These are phyloP conservation scores for Muschampia plurimacula DNA, from an alignment of 2,888 invertebrate genomes.

Conservation along the genomic window DNA sequence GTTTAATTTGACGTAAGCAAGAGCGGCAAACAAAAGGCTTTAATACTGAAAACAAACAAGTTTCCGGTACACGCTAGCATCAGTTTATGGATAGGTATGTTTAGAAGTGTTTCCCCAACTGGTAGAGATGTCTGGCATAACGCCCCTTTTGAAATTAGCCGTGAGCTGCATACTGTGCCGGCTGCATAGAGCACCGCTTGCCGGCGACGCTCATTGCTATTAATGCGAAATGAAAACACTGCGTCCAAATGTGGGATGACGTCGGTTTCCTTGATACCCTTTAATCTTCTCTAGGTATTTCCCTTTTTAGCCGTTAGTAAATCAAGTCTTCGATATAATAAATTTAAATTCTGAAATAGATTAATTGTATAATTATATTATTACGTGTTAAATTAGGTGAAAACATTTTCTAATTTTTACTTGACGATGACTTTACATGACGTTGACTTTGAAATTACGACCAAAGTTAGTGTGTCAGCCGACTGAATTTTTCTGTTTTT, in stretches of 20 bases:
- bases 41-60: conserved; percentile 38
- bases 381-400: no score
- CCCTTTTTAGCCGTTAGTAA: not conserved
- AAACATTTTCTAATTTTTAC: no score
- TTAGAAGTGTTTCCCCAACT: conserved; percentile 25
- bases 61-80: conserved; percentile 13
- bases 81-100: conserved; percentile 12
- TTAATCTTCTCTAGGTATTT: not conserved
- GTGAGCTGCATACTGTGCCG: conserved; percentile 27
- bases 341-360: no score
- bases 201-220: conserved; percentile 32
- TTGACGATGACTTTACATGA: no score
- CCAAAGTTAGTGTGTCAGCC: no score
- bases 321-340: not conserved
- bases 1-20: conserved; percentile 11
- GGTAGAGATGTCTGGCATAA: conserved; percentile 37
- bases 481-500: no score
- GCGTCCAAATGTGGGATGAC: not conserved
- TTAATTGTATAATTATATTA: no score
- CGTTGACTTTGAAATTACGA: no score
- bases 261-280: not conserved
- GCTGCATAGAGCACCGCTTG: conserved; percentile 12
- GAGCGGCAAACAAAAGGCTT: conserved; percentile 33
- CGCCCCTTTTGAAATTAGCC: conserved; percentile 42
- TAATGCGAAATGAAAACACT: conserved; percentile 36